Base-by-base conservation (phyloP, 2,113 vertebrate species). In the Nesospiza acunhae region DNA sequence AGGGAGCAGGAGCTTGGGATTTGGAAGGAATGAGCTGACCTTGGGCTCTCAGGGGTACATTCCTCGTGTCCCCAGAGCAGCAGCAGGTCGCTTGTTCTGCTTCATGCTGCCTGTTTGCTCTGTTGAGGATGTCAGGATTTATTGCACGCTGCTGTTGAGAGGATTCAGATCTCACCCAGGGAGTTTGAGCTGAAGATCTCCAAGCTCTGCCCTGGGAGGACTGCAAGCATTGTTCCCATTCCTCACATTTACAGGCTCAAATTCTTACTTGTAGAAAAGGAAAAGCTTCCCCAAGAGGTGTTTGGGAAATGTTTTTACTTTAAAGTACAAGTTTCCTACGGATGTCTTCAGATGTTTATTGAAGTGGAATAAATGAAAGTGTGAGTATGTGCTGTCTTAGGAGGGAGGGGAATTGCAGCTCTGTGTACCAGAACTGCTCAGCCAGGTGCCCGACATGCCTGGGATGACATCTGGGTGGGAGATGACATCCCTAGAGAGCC, bases 291-390 rank as follows among this genome's bases (percentile, higher is more conserved):
- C 85, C 75, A 73, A 21, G 90, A 90, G 82, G 72, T 72, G 42
- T 52, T 50, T 44, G 67, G 85, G 75, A 93, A 90, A 77, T 59
- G 88, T 46, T 94, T 95, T 87, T 60, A 68, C 79, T 93, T 93
- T 73, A 62, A 95, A 93, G 75, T 76, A 66, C 82, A 87, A 68
- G 75, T 76, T 97, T 97, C 85, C 68, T 93, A 42, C 2, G 7
- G 83, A 88, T 83, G 31, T 44, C 82, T 72, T 92, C 75, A 68
- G 70, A 76, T 66, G 75, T 79, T 95, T 92, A 73, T 58, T 92
- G 94, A 88, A 75, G 90, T 70, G 89, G 72, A 95, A 90, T 80
- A 93, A 90, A 92, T 37, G 83, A 59, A 66, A 72, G 74, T 21
- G 46, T 67, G 37, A 64, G 78, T 15, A 47, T 28, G 66, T 0